phyloP scores from a whole-genome alignment of 2,888 invertebrate species.

The Unio delphinus region DNA sequence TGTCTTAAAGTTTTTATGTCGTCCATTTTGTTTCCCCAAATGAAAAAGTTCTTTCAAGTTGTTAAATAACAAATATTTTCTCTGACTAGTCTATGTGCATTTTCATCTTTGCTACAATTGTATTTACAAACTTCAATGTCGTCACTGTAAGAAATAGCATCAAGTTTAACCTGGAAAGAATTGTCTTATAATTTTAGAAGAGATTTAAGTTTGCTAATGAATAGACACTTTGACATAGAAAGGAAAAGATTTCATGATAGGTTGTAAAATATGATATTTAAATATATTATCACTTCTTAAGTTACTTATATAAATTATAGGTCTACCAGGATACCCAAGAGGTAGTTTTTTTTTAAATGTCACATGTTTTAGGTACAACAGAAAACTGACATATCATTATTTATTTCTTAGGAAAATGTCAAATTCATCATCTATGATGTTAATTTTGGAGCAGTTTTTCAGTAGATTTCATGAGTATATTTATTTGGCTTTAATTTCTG shows the following conservation, averaged over 20 bases:
- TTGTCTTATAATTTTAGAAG: background rate
- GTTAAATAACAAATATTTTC: slow-evolving; percentile 1
- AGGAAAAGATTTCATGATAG: slow-evolving; percentile 1
- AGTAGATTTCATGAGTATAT: no score
- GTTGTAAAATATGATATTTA: no score
- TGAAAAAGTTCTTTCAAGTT: slow-evolving; percentile 11
- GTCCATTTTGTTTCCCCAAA: no score
- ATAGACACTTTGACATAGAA: slow-evolving; percentile 8
- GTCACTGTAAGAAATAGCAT: slow-evolving; percentile 5
- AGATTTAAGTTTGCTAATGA: slow-evolving; percentile 6
- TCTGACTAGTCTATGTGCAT: background rate
- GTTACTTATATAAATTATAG: slow-evolving; percentile 3
- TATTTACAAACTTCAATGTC: slow-evolving; percentile 10
- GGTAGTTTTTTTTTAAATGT: background rate
- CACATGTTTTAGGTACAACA: background rate
- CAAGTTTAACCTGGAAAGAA: slow-evolving; percentile 2
- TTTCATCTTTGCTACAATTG: slow-evolving; percentile 1
- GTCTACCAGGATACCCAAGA: slow-evolving; percentile 1
- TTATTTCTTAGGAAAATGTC: no score
- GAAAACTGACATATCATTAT: no score
- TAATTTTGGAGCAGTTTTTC: no score
- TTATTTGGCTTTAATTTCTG: no score
- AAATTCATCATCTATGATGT: no score
- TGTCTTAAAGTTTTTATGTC: no score
- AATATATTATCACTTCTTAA: background rate